Percentiles rank a stretch among this genome's conserved stretches.
Evolutionary conservation across 1,140 invertebrate species (phyloP).

Genomic region (Leptinotarsa texana): DNA sequence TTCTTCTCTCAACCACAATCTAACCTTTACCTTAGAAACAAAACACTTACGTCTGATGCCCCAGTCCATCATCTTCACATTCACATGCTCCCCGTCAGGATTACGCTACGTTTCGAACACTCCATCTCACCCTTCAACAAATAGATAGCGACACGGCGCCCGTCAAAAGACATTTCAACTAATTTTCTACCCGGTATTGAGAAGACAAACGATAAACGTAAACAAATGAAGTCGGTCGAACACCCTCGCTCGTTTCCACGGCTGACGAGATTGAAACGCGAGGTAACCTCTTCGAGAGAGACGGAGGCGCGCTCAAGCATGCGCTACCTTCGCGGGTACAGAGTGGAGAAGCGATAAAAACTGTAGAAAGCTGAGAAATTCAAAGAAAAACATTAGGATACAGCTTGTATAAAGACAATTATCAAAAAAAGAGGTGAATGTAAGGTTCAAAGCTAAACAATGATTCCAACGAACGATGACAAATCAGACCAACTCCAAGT

Average conservation of each 20-base stretch:
- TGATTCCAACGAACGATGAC: too few relatives aligned
- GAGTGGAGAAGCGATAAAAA: slow-evolving; percentile 6
- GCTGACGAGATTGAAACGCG: slow-evolving; percentile 11
- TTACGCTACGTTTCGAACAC: background rate
- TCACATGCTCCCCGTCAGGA: slow-evolving; percentile 16
- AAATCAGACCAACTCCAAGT: too few relatives aligned
- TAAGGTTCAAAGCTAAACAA: too few relatives aligned
- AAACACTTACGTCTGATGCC: slow-evolving; percentile 76
- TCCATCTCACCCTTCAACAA: background rate
- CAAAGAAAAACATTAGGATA: too few relatives aligned
- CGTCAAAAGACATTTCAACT: background rate
- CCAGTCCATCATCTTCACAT: slow-evolving; percentile 71
- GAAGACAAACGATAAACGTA: slow-evolving; percentile 19
- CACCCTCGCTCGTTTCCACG: slow-evolving; percentile 26
- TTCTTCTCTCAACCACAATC: slow-evolving; percentile 5
- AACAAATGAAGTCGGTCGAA: slow-evolving; percentile 17
- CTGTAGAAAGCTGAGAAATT: too few relatives aligned
- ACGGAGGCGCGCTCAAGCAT: slow-evolving; percentile 33
- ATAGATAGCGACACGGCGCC: background rate
- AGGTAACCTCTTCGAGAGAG: slow-evolving; percentile 29
- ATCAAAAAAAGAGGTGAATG: too few relatives aligned
- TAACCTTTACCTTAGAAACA: slow-evolving; percentile 6
- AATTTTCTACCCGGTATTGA: slow-evolving; percentile 1
- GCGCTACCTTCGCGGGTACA: slow-evolving; percentile 28
- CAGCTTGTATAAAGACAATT: too few relatives aligned